Conservation (phyloP, 1,140 invertebrate species). For the Choristoneura fumiferana region DNA sequence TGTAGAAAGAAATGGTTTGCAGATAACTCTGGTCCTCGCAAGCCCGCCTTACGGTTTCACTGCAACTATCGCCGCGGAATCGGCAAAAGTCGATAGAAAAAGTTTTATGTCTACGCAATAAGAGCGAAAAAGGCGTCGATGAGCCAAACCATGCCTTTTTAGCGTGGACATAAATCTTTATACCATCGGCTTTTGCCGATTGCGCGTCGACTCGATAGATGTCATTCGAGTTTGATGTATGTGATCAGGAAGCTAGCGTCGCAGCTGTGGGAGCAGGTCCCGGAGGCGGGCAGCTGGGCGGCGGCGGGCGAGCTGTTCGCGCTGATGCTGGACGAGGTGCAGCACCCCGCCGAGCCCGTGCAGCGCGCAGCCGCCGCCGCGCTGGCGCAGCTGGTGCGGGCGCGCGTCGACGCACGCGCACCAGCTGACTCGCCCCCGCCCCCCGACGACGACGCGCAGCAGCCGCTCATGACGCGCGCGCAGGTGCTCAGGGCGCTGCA, state of each 20-base stretch:
- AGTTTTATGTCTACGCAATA: too few relatives aligned
- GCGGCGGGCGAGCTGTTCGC: conserved; percentile 80
- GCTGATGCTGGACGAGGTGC: conserved; percentile 86
- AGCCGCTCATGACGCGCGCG: neutral
- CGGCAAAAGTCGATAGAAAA: too few relatives aligned
- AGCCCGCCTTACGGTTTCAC: too few relatives aligned
- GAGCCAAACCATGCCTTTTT: too few relatives aligned
- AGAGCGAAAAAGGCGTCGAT: too few relatives aligned
- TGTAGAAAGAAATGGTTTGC: too few relatives aligned
- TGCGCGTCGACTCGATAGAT: too few relatives aligned
- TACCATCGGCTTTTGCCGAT: too few relatives aligned
- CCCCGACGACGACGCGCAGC: neutral
- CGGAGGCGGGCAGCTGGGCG: conserved; percentile 44
- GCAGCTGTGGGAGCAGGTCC: conserved; percentile 82
- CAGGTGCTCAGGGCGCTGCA: conserved; percentile 83
- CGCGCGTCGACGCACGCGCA: conserved; percentile 65
- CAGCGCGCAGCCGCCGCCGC: conserved; percentile 88
- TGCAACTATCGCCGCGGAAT: too few relatives aligned
- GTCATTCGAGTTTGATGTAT: too few relatives aligned
- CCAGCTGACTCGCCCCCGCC: conserved; percentile 52
- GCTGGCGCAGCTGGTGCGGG: conserved; percentile 83
- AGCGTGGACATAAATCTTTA: too few relatives aligned
- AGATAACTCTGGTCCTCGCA: too few relatives aligned
- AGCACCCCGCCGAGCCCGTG: conserved; percentile 88
- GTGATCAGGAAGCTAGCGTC: conserved; percentile 81